Evolutionary conservation across 2,888 invertebrate genomes (phyloP).

Genomic region (Proisotoma minuta): DNA sequence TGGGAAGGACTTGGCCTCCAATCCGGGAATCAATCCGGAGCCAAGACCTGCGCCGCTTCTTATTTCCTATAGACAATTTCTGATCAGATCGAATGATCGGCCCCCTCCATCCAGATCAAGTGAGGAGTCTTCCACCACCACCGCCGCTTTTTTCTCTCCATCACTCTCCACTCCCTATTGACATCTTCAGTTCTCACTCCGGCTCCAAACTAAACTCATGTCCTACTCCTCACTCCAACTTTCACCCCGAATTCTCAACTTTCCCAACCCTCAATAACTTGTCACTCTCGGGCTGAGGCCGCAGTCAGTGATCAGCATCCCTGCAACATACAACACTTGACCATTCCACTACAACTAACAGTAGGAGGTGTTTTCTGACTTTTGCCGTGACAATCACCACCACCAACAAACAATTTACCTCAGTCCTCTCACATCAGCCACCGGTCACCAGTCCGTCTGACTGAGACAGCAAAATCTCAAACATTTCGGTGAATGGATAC

Average conservation of each 20-base stretch:
- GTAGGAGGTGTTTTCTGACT: constrained; percentile 5
- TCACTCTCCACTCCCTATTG: constrained; percentile 38
- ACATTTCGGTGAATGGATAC: too few species aligned
- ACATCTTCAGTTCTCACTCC: constrained; percentile 47
- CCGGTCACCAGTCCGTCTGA: too few species aligned
- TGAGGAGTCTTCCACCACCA: constrained; percentile 35
- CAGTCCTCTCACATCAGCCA: too few species aligned
- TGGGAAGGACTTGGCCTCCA: constrained; percentile 47
- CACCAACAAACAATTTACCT: too few species aligned
- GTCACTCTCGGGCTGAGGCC: too few species aligned
- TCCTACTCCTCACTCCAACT: constrained; percentile 35
- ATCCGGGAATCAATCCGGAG: constrained; percentile 47
- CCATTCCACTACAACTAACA: neutral
- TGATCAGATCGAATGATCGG: constrained; percentile 48
- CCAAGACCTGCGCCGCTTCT: constrained; percentile 47
- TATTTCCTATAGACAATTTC: constrained; percentile 48
- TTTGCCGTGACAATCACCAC: too few species aligned
- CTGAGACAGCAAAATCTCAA: too few species aligned
- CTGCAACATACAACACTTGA: neutral
- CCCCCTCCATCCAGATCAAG: constrained; percentile 39
- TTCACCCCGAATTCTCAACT: constrained; percentile 3
- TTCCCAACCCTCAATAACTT: neutral
- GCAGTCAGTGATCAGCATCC: neutral
- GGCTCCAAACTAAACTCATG: constrained; percentile 47
- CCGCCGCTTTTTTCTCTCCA: constrained; percentile 6